phyloP scores from a whole-genome alignment of 2,888 invertebrate genomes.

The Mactromeris polynyma region DNA sequence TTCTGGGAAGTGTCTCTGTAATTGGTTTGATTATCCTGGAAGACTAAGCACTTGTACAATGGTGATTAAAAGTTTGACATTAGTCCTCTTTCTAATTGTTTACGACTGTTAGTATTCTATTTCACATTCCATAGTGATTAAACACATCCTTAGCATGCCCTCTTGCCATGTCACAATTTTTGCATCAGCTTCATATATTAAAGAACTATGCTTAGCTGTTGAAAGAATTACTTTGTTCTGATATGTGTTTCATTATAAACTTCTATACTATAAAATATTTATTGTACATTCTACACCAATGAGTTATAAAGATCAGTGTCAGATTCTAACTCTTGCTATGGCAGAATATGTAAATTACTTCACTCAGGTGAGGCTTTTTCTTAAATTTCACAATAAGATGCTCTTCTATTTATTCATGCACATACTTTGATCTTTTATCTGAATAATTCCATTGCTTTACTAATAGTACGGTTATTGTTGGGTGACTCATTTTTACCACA shows the following conservation, averaged over 20 bases:
- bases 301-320: background rate
- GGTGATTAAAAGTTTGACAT: background rate
- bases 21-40: conserved; percentile 6
- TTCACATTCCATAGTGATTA: background rate
- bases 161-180: background rate
- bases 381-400: background rate
- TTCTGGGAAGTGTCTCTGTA: conserved; percentile 15
- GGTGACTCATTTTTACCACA: conserved; percentile 14
- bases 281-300: background rate
- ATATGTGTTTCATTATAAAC: background rate
- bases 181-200: too few species aligned
- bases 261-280: background rate
- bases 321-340: background rate
- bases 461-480: background rate
- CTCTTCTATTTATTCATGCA: background rate
- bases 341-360: background rate
- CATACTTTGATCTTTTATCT: conserved; percentile 8
- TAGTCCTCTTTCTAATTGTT: background rate
- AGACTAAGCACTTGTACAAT: background rate
- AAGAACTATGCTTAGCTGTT: too few species aligned
- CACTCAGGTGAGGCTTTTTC: conserved; percentile 2
- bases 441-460: background rate
- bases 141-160: background rate
- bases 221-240: background rate
- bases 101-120: background rate